These are phyloP conservation scores for Palaemon carinicauda DNA, from an alignment of 1,140 invertebrate genomes.

Conservation along the genomic window DNA sequence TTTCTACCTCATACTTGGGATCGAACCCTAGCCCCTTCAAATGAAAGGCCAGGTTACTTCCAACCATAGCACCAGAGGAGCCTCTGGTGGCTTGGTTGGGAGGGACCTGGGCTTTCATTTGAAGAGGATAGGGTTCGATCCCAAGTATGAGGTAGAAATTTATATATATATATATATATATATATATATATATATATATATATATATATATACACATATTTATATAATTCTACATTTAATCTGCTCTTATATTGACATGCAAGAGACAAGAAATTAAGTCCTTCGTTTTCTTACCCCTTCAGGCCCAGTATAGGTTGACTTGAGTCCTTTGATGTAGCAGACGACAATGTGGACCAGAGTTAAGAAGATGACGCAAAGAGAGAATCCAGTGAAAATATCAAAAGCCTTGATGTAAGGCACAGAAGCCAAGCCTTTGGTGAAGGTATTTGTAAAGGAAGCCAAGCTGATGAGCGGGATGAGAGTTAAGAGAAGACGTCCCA, in stretches of 20 bases:
- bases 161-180: conserved; percentile 12
- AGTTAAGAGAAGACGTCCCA: conserved; percentile 44
- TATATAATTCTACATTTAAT: neutral
- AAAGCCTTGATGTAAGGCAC: conserved; percentile 49
- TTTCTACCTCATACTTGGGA: too few species aligned
- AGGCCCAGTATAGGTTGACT: neutral
- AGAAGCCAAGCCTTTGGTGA: conserved; percentile 27
- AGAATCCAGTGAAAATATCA: conserved; percentile 55
- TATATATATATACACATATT: neutral
- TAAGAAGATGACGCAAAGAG: conserved; percentile 39
- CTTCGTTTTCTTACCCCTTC: neutral
- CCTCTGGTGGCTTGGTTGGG: too few species aligned
- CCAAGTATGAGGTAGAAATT: too few species aligned
- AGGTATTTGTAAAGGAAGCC: conserved; percentile 18
- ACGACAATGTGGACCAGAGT: conserved; percentile 41
- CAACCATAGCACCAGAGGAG: too few species aligned
- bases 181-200: neutral
- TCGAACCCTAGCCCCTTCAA: too few species aligned
- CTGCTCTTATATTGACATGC: neutral
- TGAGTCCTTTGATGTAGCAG: conserved; percentile 10
- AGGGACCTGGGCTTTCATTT: too few species aligned
- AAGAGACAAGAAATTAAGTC: neutral
- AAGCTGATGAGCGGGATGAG: conserved; percentile 49
- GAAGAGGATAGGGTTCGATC: too few species aligned
- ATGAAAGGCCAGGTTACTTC: too few species aligned